These are phyloP conservation scores for Ameiurus melas DNA, from an alignment of 2,113 vertebrate species.

Conservation along the genomic window DNA sequence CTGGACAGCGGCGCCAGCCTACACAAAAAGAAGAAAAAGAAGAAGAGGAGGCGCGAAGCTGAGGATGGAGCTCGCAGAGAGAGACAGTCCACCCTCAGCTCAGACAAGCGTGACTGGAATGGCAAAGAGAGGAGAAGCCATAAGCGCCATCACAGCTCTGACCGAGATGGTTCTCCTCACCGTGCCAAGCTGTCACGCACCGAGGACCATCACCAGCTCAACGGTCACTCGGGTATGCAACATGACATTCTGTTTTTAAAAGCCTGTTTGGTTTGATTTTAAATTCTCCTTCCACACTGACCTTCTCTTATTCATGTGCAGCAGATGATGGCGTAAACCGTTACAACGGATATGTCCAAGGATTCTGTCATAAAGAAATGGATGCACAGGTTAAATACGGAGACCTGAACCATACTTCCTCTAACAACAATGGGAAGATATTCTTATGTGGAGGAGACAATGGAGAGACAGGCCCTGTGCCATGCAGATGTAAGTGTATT, in stretches of 20 bases:
- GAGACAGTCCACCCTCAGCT: conserved; percentile 38
- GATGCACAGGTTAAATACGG: conserved; percentile 51
- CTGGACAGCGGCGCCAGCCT: conserved; percentile 72
- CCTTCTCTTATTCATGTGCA: background rate
- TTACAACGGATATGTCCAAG: conserved; percentile 56
- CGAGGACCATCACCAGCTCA: conserved; percentile 52
- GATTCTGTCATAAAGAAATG: conserved; percentile 49
- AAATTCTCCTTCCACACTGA: background rate
- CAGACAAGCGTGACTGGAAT: conserved; percentile 51
- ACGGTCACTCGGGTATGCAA: conserved; percentile 62
- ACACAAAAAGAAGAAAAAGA: conserved; percentile 85
- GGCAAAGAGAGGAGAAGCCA: conserved; percentile 61
- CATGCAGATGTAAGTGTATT: conserved; percentile 34
- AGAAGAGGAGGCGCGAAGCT: conserved; percentile 68
- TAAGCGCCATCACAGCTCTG: conserved; percentile 58
- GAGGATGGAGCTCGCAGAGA: conserved; percentile 56
- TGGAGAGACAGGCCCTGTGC: conserved; percentile 22
- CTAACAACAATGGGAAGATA: conserved; percentile 10
- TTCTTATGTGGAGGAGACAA: conserved; percentile 24
- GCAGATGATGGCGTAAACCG: conserved; percentile 62
- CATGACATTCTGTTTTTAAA: background rate
- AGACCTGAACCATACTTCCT: conserved; percentile 31
- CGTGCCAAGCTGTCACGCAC: conserved; percentile 27
- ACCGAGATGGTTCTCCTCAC: conserved; percentile 50
- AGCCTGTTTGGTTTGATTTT: background rate